Evolutionary conservation across 1,140 invertebrate species (phyloP).

Genomic region (Zaprionus ornatus): DNA sequence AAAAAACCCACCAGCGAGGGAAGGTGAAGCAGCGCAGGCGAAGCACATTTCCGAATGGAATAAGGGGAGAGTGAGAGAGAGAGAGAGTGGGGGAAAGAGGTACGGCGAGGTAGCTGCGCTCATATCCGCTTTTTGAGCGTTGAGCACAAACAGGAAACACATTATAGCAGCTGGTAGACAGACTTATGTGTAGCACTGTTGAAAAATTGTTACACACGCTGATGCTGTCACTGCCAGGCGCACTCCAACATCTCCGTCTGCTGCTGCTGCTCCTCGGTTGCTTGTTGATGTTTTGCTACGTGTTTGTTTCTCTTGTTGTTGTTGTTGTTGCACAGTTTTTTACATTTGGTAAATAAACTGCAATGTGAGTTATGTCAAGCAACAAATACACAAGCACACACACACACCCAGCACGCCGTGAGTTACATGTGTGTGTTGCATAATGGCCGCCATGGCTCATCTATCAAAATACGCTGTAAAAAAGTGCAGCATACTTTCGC

Average conservation of each 20-base stretch:
- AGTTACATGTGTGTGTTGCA: conserved; percentile 46
- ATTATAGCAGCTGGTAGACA: conserved; percentile 81
- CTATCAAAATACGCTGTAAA: conserved; percentile 76
- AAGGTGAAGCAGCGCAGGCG: conserved; percentile 9
- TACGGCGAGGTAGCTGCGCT: conserved; percentile 20
- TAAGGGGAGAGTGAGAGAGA: not conserved
- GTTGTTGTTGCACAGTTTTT: conserved; percentile 57
- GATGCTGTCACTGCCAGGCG: conserved; percentile 66
- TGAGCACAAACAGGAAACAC: conserved; percentile 80
- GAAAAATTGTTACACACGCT: conserved; percentile 77
- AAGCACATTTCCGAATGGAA: conserved; percentile 41
- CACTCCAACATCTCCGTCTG: conserved; percentile 50
- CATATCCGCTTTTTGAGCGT: conserved; percentile 79
- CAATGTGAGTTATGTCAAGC: conserved; percentile 76
- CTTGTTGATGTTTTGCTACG: conserved; percentile 55
- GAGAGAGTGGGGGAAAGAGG: conserved; percentile 4
- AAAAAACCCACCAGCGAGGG: conserved; percentile 1
- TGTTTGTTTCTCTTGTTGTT: conserved; percentile 59
- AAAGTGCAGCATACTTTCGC: conserved; percentile 71
- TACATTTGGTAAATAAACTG: conserved; percentile 72
- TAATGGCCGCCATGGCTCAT: conserved; percentile 77
- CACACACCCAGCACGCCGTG: conserved; percentile 3
- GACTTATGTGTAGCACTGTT: conserved; percentile 81
- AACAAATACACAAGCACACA: conserved; percentile 47
- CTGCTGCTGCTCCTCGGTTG: conserved; percentile 22